Conservation (phyloP, 35 echinoderm and acorn worm genomes). For the Apostichopus parvimensis region DNA sequence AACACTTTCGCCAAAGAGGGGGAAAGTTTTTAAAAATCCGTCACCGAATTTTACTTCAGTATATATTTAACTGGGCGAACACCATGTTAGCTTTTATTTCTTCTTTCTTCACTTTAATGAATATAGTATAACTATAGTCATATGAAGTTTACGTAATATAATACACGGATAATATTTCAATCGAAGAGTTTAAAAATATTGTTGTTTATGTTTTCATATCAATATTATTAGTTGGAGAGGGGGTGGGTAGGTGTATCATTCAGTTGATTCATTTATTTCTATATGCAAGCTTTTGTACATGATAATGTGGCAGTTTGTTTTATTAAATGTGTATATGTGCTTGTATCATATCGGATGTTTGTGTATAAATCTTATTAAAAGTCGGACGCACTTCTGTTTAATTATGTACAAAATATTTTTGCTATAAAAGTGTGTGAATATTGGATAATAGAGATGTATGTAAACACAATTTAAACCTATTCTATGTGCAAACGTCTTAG, state of each 20-base stretch:
- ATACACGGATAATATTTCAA: neutral
- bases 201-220: neutral
- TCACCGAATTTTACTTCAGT: no score
- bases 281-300: slow-evolving; percentile 48
- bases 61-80: no score
- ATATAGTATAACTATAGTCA: no score
- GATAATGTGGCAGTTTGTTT: slow-evolving; percentile 1
- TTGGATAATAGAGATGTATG: slow-evolving; percentile 38
- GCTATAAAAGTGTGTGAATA: slow-evolving; percentile 50
- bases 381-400: slow-evolving; percentile 43
- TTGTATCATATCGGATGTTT: slow-evolving; percentile 24
- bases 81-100: no score
- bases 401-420: slow-evolving; percentile 54
- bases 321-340: slow-evolving; percentile 34
- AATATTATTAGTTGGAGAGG: neutral
- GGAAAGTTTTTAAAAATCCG: neutral
- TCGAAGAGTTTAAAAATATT: no score
- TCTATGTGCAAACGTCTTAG: slow-evolving; percentile 52
- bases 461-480: slow-evolving; percentile 32
- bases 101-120: no score
- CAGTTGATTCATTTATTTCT: neutral
- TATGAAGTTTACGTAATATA: neutral
- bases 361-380: slow-evolving; percentile 21
- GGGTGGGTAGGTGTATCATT: neutral
- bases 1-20: neutral